Evolutionary conservation across 2,113 vertebrate genomes (phyloP).

Genomic region (Alethe diademata): DNA sequence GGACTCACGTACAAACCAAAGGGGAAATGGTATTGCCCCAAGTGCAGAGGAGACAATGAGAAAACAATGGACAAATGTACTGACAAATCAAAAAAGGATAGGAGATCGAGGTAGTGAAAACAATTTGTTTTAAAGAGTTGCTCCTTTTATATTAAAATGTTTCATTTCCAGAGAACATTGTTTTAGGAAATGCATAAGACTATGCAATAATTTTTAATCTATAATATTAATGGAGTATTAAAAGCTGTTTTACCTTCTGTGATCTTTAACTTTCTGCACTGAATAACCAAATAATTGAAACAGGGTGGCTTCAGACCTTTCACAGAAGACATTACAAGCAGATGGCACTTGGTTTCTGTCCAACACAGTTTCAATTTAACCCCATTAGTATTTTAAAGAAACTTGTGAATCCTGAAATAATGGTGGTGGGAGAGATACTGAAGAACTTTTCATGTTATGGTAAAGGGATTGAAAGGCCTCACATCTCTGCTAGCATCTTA

Average conservation of each 20-base stretch:
- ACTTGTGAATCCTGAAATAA: conserved; percentile 15
- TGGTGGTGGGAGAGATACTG: conserved; percentile 40
- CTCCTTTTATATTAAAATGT: conserved; percentile 77
- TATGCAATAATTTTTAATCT: conserved; percentile 86
- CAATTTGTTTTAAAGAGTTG: conserved; percentile 66
- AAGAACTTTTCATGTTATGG: conserved; percentile 18
- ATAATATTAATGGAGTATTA: conserved; percentile 79
- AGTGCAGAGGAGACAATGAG: conserved; percentile 94
- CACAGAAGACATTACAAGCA: conserved; percentile 57
- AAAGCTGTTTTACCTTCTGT: conserved; percentile 79
- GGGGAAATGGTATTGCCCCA: conserved; percentile 95
- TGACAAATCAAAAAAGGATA: conserved; percentile 94
- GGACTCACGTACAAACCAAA: conserved; percentile 95
- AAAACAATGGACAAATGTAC: conserved; percentile 97
- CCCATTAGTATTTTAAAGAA: conserved; percentile 41
- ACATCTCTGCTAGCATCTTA: neutral
- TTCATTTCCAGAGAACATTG: conserved; percentile 71
- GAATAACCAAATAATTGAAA: conserved; percentile 78
- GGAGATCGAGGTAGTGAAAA: conserved; percentile 90
- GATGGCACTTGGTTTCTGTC: neutral
- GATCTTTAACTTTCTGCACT: conserved; percentile 81
- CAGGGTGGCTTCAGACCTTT: conserved; percentile 72
- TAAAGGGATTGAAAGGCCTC: neutral
- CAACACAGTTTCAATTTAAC: neutral
- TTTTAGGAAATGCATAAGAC: conserved; percentile 81